Percentiles rank a stretch among this genome's conserved stretches.
Conservation (phyloP, 1,140 invertebrate genomes). For the Pemphigus obesinymphae region DNA sequence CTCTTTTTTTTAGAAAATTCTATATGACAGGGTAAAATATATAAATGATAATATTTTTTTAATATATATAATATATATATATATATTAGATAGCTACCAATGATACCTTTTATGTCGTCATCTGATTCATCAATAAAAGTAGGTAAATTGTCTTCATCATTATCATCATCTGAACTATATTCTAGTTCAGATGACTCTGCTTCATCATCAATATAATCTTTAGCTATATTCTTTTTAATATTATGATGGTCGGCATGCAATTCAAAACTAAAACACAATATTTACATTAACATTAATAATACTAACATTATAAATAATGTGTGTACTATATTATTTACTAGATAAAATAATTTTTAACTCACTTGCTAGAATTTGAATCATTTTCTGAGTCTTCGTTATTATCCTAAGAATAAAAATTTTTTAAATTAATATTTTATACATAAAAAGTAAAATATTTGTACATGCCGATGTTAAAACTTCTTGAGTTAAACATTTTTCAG, state of each 20-base stretch:
- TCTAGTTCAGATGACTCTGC: background rate
- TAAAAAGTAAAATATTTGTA: background rate
- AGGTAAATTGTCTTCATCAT: background rate
- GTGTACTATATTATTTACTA: too few relatives aligned
- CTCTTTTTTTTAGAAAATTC: background rate
- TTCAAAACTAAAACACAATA: background rate
- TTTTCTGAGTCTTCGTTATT: background rate
- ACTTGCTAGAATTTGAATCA: background rate
- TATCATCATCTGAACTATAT: background rate
- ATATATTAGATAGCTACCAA: too few relatives aligned
- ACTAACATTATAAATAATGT: background rate
- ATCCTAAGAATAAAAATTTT: background rate
- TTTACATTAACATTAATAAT: background rate
- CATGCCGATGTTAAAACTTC: background rate
- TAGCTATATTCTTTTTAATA: background rate
- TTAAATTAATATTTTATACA: background rate
- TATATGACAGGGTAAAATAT: background rate
- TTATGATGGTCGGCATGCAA: background rate
- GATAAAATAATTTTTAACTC: background rate
- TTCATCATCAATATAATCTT: background rate
- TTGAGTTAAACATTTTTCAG: background rate
- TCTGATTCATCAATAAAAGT: background rate
- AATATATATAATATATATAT: too few relatives aligned
- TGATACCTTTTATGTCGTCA: too few relatives aligned
- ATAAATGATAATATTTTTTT: too few relatives aligned